A percentile compares a stretch with the other conserved stretches of the same genome.
Conservation (phyloP, 1,140 invertebrate species). For the Oryzaephilus surinamensis region DNA sequence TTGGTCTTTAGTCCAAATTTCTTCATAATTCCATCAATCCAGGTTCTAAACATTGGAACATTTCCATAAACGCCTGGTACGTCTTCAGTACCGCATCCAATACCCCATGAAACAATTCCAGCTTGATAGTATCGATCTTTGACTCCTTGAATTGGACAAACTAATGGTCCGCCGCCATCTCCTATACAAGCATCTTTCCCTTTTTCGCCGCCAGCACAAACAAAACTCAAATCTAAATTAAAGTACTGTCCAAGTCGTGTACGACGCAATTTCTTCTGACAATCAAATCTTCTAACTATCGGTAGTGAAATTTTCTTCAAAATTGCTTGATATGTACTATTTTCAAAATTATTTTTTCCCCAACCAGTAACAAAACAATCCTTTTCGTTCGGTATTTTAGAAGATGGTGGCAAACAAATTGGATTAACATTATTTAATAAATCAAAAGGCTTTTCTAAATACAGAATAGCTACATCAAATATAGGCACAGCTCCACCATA, state of each 20-base stretch:
- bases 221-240: slow-evolving; percentile 51
- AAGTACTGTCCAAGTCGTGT: slow-evolving; percentile 50
- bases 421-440: slow-evolving; percentile 1
- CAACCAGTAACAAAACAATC: slow-evolving; percentile 6
- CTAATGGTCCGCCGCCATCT: slow-evolving; percentile 41
- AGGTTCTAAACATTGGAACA: slow-evolving; percentile 14
- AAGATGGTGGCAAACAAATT: slow-evolving; percentile 6
- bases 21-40: no score
- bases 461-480: slow-evolving; percentile 10
- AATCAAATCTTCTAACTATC: slow-evolving; percentile 25
- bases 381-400: background rate
- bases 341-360: slow-evolving; percentile 2
- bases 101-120: slow-evolving; percentile 38
- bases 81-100: slow-evolving; percentile 44
- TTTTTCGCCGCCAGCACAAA: slow-evolving; percentile 59
- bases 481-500: background rate
- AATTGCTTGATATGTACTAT: slow-evolving; percentile 1
- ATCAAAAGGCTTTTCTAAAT: slow-evolving; percentile 5
- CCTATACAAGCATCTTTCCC: slow-evolving; percentile 54
- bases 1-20: no score
- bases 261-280: slow-evolving; percentile 42
- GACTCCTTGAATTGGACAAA: slow-evolving; percentile 34
- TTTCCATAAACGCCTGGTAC: slow-evolving; percentile 36
- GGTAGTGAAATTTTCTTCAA: slow-evolving; percentile 7
- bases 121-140: slow-evolving; percentile 34